phyloP scores from a whole-genome alignment of 1,140 invertebrate genomes.

The Euschistus heros region DNA sequence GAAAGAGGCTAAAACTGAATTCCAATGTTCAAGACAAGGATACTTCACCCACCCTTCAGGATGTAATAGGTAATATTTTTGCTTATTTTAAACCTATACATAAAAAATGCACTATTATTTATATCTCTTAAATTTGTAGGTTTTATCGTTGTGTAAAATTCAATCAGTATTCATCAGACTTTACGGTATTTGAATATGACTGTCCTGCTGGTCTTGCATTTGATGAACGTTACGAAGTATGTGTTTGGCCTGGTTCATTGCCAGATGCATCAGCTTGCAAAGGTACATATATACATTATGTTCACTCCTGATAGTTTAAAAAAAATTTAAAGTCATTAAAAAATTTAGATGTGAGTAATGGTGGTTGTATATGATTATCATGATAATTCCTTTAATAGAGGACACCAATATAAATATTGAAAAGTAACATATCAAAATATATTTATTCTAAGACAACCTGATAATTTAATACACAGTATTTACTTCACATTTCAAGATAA shows the following conservation, averaged over 20 bases:
- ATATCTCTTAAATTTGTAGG: slow-evolving; percentile 32
- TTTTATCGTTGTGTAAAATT: slow-evolving; percentile 79
- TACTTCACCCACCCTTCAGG: slow-evolving; percentile 69
- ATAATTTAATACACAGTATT: no score
- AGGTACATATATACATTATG: slow-evolving; percentile 23
- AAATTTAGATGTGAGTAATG: no score
- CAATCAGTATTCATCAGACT: slow-evolving; percentile 59
- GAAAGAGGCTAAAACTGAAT: slow-evolving; percentile 59
- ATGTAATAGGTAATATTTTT: slow-evolving; percentile 45
- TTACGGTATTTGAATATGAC: slow-evolving; percentile 70
- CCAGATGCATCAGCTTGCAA: slow-evolving; percentile 57
- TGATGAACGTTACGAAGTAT: slow-evolving; percentile 65
- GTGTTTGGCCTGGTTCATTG: slow-evolving; percentile 67
- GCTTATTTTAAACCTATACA: not conserved
- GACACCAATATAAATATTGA: no score
- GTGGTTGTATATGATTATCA: no score
- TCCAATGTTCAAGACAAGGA: slow-evolving; percentile 63
- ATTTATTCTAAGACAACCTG: no score
- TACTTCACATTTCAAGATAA: no score
- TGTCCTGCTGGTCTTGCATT: slow-evolving; percentile 71
- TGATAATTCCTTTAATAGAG: no score
- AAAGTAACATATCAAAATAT: no score
- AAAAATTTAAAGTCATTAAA: no score
- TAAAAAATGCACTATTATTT: not conserved
- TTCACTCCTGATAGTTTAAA: no score